Evolutionary conservation across 2,113 vertebrate species (phyloP).

Genomic region (Rhombomys opimus): DNA sequence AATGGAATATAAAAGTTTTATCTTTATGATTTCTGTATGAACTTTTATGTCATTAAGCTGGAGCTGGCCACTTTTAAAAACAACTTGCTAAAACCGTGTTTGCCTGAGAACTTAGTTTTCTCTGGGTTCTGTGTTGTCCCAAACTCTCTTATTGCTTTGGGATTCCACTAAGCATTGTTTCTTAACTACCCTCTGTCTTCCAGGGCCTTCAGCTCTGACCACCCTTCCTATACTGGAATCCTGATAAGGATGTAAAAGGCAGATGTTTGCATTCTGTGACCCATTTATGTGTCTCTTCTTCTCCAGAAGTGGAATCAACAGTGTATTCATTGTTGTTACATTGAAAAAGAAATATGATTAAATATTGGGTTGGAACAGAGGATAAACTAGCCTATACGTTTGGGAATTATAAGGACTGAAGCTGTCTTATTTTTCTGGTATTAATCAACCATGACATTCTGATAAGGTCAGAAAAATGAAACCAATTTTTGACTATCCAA

Average conservation of each 20-base stretch:
- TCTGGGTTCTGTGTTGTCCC: not conserved
- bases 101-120: not conserved
- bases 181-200: not conserved
- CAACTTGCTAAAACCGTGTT: not conserved
- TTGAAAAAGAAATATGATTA: constrained; percentile 21
- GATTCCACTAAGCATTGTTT: not conserved
- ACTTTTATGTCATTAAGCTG: not conserved
- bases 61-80: not conserved
- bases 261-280: not conserved
- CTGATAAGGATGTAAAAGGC: not conserved
- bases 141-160: not conserved
- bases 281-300: not conserved
- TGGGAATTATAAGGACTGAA: not conserved
- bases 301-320: not conserved
- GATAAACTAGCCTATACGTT: not conserved
- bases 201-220: not conserved
- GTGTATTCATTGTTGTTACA: not conserved
- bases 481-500: not conserved
- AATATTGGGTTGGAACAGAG: not conserved
- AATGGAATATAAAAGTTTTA: not conserved
- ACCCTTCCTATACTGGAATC: not conserved
- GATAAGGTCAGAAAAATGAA: not conserved
- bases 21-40: not conserved
- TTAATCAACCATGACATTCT: not conserved
- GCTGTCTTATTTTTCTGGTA: not conserved